Conservation (phyloP, 2,888 invertebrate species). For the Anodontia alba region DNA sequence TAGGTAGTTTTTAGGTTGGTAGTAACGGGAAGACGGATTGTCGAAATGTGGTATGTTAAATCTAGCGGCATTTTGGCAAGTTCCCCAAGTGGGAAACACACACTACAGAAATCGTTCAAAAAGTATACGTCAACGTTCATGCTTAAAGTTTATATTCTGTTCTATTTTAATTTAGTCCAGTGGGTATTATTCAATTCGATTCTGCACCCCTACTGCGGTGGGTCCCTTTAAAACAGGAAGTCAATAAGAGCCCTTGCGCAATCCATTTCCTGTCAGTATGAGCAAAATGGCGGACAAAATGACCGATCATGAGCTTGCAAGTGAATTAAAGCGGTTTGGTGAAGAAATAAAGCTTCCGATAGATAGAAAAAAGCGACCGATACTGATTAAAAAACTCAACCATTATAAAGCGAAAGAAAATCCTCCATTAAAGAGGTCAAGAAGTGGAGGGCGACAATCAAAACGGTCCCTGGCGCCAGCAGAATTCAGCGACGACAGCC, state of each 20-base stretch:
- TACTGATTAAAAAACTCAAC: conserved; percentile 78
- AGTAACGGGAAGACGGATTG: too few species aligned
- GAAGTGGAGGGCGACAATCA: conserved; percentile 38
- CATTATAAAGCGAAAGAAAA: conserved; percentile 74
- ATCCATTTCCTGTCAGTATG: background rate
- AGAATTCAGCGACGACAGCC: conserved; percentile 66
- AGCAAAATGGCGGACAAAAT: conserved; percentile 78
- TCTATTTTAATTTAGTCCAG: too few species aligned
- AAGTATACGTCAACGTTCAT: too few species aligned
- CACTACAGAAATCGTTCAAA: too few species aligned
- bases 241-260: background rate
- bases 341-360: conserved; percentile 74
- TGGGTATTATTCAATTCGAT: too few species aligned
- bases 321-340: conserved; percentile 72
- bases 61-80: too few species aligned
- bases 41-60: too few species aligned
- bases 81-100: too few species aligned
- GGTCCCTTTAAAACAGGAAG: background rate
- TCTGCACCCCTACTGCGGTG: too few species aligned
- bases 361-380: conserved; percentile 69
- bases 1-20: too few species aligned
- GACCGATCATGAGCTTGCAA: conserved; percentile 71
- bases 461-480: conserved; percentile 40
- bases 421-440: conserved; percentile 50
- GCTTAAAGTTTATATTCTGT: too few species aligned